Evolutionary conservation across 2,797 vertebrate species (phyloP).

Genomic region (Lithobates pipiens): DNA sequence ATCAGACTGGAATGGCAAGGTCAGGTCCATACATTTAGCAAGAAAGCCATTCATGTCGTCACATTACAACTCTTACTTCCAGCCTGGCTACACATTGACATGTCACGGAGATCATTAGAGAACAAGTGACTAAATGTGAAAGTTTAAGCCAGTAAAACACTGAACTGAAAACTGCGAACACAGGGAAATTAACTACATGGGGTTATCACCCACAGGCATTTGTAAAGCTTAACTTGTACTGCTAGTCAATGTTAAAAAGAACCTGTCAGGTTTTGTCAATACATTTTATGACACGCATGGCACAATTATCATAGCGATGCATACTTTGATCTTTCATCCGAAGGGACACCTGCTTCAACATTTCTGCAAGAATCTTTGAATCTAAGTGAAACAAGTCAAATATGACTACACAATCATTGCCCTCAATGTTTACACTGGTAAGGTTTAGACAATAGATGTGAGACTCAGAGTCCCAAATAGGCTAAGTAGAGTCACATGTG

Average conservation of each 20-base stretch:
- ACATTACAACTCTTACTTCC: slow-evolving; percentile 42
- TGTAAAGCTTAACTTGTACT: background rate
- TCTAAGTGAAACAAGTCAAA: background rate
- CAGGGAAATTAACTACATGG: background rate
- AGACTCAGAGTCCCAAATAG: background rate
- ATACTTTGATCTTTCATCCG: background rate
- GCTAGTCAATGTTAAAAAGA: background rate
- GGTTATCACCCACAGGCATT: background rate
- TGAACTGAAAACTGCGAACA: background rate
- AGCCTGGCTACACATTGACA: slow-evolving; percentile 62
- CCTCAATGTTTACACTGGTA: background rate
- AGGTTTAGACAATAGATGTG: background rate
- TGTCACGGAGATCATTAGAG: slow-evolving; percentile 26
- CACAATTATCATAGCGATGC: background rate
- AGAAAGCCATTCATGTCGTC: background rate
- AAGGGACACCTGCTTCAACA: background rate
- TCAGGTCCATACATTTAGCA: slow-evolving; percentile 48
- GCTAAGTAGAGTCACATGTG: too few species aligned
- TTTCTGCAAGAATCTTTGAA: background rate
- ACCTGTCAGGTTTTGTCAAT: background rate
- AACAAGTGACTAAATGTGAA: slow-evolving; percentile 60
- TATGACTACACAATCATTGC: background rate
- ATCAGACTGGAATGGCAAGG: slow-evolving; percentile 57
- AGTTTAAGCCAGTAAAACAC: background rate
- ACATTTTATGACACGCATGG: background rate